These are phyloP conservation scores for Paraplagusia blochii DNA, from an alignment of 2,113 vertebrate genomes.

Conservation along the genomic window DNA sequence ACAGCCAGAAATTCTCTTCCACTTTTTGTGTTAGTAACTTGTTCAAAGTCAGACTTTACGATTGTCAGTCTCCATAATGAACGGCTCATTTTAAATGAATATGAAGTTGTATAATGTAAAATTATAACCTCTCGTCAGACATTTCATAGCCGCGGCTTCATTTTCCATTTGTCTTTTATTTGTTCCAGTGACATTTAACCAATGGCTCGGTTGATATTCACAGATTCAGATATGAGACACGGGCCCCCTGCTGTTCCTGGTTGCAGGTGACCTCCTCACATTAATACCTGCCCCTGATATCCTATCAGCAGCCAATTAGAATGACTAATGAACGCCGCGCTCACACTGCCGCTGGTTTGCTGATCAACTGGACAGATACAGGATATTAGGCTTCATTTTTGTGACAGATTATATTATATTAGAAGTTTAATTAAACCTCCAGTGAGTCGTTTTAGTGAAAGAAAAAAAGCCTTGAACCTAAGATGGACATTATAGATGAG, in stretches of 20 bases:
- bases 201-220: conserved; percentile 32
- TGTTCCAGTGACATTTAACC: conserved; percentile 2
- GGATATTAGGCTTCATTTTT: conserved; percentile 23
- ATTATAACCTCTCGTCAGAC: too few species aligned
- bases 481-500: too few species aligned
- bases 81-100: too few species aligned
- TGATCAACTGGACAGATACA: background rate
- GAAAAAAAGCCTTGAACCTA: too few species aligned
- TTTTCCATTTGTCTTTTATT: conserved; percentile 15
- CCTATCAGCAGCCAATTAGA: conserved; percentile 48
- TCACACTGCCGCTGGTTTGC: background rate
- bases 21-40: too few species aligned
- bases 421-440: conserved; percentile 42
- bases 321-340: conserved; percentile 36
- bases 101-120: too few species aligned
- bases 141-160: too few species aligned
- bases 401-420: conserved; percentile 47
- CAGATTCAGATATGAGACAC: conserved; percentile 18
- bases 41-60: too few species aligned
- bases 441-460: conserved; percentile 10
- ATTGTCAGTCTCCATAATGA: too few species aligned
- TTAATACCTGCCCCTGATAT: conserved; percentile 29
- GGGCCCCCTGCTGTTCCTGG: conserved; percentile 7
- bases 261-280: conserved; percentile 21
- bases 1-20: too few species aligned